phyloP scores from a whole-genome alignment of 1,140 invertebrate species.

The Pseudomyrmex sp. region DNA sequence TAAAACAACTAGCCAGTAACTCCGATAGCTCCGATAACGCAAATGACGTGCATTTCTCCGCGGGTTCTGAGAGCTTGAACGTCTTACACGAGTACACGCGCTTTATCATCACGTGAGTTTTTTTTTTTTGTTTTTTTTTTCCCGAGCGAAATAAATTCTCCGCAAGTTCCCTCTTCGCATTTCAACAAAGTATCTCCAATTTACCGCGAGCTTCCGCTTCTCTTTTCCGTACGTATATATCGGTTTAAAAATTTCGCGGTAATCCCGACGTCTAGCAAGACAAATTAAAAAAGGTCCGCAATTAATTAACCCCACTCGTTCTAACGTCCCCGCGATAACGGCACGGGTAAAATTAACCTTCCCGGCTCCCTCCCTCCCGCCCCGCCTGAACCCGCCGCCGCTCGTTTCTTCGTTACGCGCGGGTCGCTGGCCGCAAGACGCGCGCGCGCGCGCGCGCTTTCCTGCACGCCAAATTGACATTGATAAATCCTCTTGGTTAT shows the following conservation, averaged over 20 bases:
- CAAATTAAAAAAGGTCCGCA: constrained; percentile 51
- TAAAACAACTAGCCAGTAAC: not conserved
- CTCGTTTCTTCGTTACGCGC: constrained; percentile 29
- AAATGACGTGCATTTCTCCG: not conserved
- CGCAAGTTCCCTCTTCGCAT: not conserved
- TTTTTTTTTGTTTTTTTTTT: not conserved
- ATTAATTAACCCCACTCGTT: constrained; percentile 66
- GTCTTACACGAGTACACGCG: not conserved
- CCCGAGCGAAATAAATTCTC: constrained; percentile 37
- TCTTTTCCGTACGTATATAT: constrained; percentile 15
- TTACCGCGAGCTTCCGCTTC: constrained; percentile 8
- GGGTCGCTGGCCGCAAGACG: constrained; percentile 42
- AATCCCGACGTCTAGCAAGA: constrained; percentile 36
- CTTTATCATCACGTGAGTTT: constrained; percentile 10
- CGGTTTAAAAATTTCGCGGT: constrained; percentile 46
- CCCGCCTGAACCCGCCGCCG: not conserved
- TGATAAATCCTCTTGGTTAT: constrained; percentile 75
- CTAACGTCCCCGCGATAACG: constrained; percentile 60
- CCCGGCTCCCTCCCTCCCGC: not conserved
- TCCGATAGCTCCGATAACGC: not conserved
- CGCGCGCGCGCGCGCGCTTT: constrained; percentile 32
- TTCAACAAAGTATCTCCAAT: constrained; percentile 42
- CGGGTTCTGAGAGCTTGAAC: not conserved
- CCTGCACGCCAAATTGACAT: constrained; percentile 71
- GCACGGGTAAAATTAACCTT: constrained; percentile 55